Evolutionary conservation across 2,888 invertebrate species (phyloP), one percentile per base, ranked within the genome.

Genomic region (Rhimphoctona megacephalus): DNA sequence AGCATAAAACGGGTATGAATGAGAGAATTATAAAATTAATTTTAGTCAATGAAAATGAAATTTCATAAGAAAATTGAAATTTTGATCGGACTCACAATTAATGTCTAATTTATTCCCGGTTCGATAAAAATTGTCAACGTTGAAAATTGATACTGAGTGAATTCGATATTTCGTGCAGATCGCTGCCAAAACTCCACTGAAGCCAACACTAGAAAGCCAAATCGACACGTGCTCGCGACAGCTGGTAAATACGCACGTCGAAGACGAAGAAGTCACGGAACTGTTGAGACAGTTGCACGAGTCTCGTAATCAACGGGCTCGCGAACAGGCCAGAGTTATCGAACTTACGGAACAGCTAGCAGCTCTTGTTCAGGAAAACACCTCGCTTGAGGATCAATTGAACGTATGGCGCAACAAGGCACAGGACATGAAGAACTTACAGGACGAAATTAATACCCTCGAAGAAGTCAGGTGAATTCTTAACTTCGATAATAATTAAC

Each of bases 271-370:
- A 89, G 90, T 95, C 30, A 92, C 94, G 22, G 94, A 95, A 85
- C 92, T 98, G 88, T 95, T 97, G 92, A 96, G 96, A 90, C 97
- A 97, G 93, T 94, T 98, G 89, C 96, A 97, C 90, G 96, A 97
- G 88, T 96, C 96, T 74, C 96, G 96, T 92, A 96, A 96, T 30
- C 96, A 96, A 70, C 96, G 96, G 87, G 95, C 96, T 64, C 96
- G 96, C 89, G 97, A 98, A 92, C 97, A 97, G 90, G 96, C 97
- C 90, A 96, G 96, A 89, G 96, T 97, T 36, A 95, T 96, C 0
- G 98, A 98, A 93, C 95, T 98, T 74, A 97, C 97, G 90, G 97
- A 97, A 92, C 97, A 98, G 93, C 93, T 98, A 84, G 96, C 96
- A 43, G 96, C 96, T 8, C 95, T 97, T 92, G 95, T 96, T 33